Evolutionary conservation across 2,113 vertebrate species (phyloP), one percentile per base, ranked within the genome.

Genomic region (Otus sunia): DNA sequence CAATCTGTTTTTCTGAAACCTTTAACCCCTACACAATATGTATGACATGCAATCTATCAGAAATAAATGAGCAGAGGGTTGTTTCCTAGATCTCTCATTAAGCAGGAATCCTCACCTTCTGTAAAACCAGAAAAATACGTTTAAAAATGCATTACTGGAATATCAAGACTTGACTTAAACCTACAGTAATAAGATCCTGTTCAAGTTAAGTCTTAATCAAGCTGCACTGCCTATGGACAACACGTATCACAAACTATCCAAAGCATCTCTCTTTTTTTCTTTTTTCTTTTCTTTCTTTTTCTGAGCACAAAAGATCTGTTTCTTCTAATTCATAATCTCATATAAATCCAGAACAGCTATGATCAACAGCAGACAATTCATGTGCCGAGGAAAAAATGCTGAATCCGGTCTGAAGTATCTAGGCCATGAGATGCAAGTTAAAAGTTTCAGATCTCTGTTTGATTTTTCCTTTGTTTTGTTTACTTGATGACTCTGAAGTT

Each of bases 1-100:
- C 72, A 94, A 67, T 77, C n/a, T 62, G 43, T 45, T 89, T 83
- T 95, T 87, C 77, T 77, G 59, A 84, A 90, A 94, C 37, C 45
- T 88, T 53, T 81, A 84, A 87, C 39, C 68, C 9, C 49, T 49
- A 30, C 5, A 32, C 19, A 67, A 29, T n/a, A 83, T 1, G 1
- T 19, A 77, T 62, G 41, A 79, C 23, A 50, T 4, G 7, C 36
- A 74, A 72, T 60, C 83, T 77, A 66, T 60, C 19, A 62, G 39
- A 91, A 49, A 67, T 60, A 64, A 88, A 94, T 9, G 29, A 90
- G 63, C 26, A 83, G 37, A 71, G 1, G 19, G 17, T 26, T 63
- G 26, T 50, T 88, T 91, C 30, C 45, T 66, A 89, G 50, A 43
- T 18, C 9, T 72, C 36, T 72, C 20, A 68, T 41, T 45, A 85